Evolutionary conservation across 2,113 vertebrate genomes (phyloP).

Genomic region (Pipa parva): DNA sequence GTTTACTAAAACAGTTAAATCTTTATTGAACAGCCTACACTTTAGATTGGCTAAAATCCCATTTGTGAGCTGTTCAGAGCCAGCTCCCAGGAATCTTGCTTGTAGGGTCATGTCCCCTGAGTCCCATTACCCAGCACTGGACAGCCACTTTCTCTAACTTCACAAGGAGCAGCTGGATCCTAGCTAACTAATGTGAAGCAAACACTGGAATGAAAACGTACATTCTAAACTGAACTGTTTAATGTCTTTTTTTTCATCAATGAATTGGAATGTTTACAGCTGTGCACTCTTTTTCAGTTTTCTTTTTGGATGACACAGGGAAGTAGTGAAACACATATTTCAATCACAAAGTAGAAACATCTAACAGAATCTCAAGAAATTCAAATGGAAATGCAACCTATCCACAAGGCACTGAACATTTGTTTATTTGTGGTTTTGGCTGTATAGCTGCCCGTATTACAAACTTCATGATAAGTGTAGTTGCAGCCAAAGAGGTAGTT

Average conservation of each 20-base stretch:
- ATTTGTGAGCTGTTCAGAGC: background rate
- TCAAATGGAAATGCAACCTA: too few species aligned
- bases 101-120: background rate
- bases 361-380: too few species aligned
- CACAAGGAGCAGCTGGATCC: constrained; percentile 12
- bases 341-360: background rate
- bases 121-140: background rate
- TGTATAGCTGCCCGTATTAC: too few species aligned
- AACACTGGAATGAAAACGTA: background rate
- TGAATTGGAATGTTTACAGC: background rate
- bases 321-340: background rate
- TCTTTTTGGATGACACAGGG: constrained; percentile 9
- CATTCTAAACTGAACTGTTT: constrained; percentile 5
- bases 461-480: too few species aligned
- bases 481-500: too few species aligned
- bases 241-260: constrained; percentile 5
- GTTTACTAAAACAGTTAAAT: background rate
- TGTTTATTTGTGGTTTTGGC: too few species aligned
- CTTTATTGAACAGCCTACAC: background rate
- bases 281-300: background rate
- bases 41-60: background rate
- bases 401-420: too few species aligned
- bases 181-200: constrained; percentile 2
- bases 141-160: constrained; percentile 5
- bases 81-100: constrained; percentile 10